A percentile compares a stretch with the other conserved stretches of the same genome.
phyloP scores from a whole-genome alignment of 2,888 invertebrate genomes.

The Galerucella pusilla region DNA sequence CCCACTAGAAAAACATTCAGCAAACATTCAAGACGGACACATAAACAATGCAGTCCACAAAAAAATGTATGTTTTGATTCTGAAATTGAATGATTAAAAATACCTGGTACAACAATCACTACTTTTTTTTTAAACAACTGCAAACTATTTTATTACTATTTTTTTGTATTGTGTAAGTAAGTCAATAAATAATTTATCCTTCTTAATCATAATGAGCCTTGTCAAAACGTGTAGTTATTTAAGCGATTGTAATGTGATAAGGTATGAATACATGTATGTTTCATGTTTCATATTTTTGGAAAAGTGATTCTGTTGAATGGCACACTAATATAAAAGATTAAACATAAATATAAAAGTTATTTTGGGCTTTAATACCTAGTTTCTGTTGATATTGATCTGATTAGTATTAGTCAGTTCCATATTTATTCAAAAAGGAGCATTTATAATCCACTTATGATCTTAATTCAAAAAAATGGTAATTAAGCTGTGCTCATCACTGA shows the following conservation, averaged over 20 bases:
- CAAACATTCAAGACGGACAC: background rate
- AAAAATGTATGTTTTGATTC: background rate
- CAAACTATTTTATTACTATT: background rate
- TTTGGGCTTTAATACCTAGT: too few species aligned
- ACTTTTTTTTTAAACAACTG: background rate
- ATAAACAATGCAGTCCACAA: background rate
- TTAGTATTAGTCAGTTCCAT: too few species aligned
- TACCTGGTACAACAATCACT: background rate
- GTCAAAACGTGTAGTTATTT: background rate
- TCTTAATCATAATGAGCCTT: background rate
- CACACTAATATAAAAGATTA: background rate
- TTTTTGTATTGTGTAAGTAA: background rate
- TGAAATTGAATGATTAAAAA: slow-evolving; percentile 1
- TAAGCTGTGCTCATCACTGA: too few species aligned
- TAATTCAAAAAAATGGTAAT: too few species aligned
- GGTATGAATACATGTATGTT: background rate
- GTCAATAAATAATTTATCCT: background rate
- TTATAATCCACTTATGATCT: too few species aligned
- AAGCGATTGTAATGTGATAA: background rate
- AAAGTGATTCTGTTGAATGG: background rate
- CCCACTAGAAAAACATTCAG: background rate
- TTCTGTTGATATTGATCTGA: too few species aligned
- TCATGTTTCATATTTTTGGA: background rate
- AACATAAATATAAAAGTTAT: too few species aligned
- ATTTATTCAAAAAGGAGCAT: too few species aligned